Percentiles rank a stretch among this genome's conserved stretches.
Evolutionary conservation across 2,113 vertebrate genomes (phyloP).

Genomic region (Petrocephalus microphthalmus): DNA sequence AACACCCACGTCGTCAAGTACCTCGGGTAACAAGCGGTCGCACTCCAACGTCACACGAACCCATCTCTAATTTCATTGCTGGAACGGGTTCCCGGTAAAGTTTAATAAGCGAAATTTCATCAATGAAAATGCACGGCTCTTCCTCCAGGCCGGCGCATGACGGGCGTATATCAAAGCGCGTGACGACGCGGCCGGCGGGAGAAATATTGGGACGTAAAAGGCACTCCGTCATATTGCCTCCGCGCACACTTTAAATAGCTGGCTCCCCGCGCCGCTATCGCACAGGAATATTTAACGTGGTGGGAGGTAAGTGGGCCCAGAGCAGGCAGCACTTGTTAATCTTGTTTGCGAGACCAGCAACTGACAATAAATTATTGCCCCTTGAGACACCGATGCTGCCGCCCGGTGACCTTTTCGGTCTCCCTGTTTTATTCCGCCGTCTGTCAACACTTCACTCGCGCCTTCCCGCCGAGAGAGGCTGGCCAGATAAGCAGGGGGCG

Average conservation of each 20-base stretch:
- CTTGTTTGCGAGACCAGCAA: constrained; percentile 19
- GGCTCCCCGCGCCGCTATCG: not conserved
- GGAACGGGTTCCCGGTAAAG: not conserved
- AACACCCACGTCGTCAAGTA: not conserved
- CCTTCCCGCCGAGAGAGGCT: constrained; percentile 15
- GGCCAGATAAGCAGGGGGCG: not conserved
- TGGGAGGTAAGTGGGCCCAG: constrained; percentile 21
- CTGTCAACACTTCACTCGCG: constrained; percentile 22
- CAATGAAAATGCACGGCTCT: not conserved
- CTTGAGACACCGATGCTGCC: not conserved
- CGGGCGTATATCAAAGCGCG: not conserved
- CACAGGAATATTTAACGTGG: constrained; percentile 19
- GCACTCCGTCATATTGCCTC: constrained; percentile 4
- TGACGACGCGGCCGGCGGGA: not conserved
- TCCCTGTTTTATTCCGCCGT: constrained; percentile 11
- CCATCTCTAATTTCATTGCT: not conserved
- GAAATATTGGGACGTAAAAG: constrained; percentile 3
- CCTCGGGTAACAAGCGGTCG: not conserved
- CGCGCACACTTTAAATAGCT: constrained; percentile 22
- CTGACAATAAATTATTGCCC: constrained; percentile 25
- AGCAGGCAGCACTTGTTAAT: constrained; percentile 18
- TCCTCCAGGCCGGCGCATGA: not conserved
- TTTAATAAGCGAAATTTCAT: not conserved
- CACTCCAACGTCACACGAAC: not conserved
- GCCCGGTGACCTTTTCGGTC: constrained; percentile 22